Evolutionary conservation across 2,888 invertebrate genomes (phyloP), one percentile per base, ranked within the genome.

Genomic region (Archips xylosteana): DNA sequence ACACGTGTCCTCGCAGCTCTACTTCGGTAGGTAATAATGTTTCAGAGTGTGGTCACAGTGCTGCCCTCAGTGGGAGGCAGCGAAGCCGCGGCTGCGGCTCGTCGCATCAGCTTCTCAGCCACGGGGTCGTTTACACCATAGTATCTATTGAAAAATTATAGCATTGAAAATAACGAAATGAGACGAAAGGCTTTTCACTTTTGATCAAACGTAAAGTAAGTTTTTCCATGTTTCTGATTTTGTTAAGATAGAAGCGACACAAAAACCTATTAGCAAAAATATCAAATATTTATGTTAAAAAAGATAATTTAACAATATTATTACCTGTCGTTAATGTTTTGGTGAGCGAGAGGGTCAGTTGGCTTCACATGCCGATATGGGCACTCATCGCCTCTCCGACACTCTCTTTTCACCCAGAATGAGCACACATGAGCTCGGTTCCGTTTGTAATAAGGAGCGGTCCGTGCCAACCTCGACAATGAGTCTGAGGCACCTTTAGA

Each of bases 371-470:
- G 99, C 54, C 99, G 95, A 87, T 99, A 99, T 0, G 99, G 99
- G 89, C 99, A 99, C 87, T 99, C 99, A 89, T 99, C 99, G 23
- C 99, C 99, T 88, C 99, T 95, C 84, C 98, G 96, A 87, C 99
- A 99, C 89, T 99, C 99, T 2, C 99, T 99, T 94, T 99, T 99
- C n/a, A 99, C 99, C 98, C 98, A 99, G 91, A 99, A 99, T 0
- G 98, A 98, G 89, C 99, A 99, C 67, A 99, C 98, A 90, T 99
- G 99, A 0, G 99, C 98, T 80, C 98, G 95, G 85, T 99, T 99
- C 71, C 99, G 95, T 87, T 99, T 98, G 89, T 99, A 99, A 89
- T 99, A 99, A 0, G 99, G 99, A 61, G 98, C 97, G 4, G 98
- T 98, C 69, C 99, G 95, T 0, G 99, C 99, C 80, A 99, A 92